phyloP scores from a whole-genome alignment of 2,797 vertebrate genomes.

The Fistularia commersonii region DNA sequence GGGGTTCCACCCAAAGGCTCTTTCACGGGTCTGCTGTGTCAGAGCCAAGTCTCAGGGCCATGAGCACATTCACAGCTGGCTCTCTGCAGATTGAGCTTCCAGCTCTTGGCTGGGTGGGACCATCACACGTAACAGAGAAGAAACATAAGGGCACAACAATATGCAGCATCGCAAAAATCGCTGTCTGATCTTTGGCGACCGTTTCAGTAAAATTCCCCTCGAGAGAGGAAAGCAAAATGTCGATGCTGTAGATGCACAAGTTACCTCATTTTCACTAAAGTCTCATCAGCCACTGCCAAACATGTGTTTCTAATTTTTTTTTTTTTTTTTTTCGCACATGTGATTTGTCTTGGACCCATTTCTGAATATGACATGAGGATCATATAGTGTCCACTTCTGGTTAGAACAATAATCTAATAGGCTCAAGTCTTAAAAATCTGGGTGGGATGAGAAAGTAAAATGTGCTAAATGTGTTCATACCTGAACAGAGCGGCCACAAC shows the following conservation, averaged over 20 bases:
- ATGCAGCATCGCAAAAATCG: conserved; percentile 23
- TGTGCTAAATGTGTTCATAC: conserved; percentile 17
- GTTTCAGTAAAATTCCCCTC: conserved; percentile 25
- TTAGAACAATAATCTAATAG: conserved; percentile 24
- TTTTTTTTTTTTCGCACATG: conserved; percentile 20
- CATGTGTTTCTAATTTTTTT: conserved; percentile 54
- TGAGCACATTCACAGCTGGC: conserved; percentile 71
- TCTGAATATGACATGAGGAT: conserved; percentile 30
- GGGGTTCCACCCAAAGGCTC: conserved; percentile 47
- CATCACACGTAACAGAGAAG: conserved; percentile 38
- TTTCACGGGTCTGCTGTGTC: conserved; percentile 37
- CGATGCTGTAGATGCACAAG: conserved; percentile 32
- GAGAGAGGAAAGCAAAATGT: conserved; percentile 28
- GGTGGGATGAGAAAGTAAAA: conserved; percentile 33
- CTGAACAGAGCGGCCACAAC: conserved; percentile 32
- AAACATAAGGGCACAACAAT: conserved; percentile 19
- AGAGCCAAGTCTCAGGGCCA: conserved; percentile 54
- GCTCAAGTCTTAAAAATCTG: conserved; percentile 18
- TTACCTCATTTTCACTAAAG: conserved; percentile 31
- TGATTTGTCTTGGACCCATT: conserved; percentile 36
- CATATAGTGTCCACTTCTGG: conserved; percentile 21
- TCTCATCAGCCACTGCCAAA: conserved; percentile 35
- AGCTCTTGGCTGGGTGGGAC: conserved; percentile 41
- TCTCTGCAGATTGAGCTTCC: conserved; percentile 44
- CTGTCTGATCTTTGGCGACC: conserved; percentile 11